These are phyloP conservation scores for Tholera decimalis DNA, from an alignment of 2,888 invertebrate species.

Conservation along the genomic window DNA sequence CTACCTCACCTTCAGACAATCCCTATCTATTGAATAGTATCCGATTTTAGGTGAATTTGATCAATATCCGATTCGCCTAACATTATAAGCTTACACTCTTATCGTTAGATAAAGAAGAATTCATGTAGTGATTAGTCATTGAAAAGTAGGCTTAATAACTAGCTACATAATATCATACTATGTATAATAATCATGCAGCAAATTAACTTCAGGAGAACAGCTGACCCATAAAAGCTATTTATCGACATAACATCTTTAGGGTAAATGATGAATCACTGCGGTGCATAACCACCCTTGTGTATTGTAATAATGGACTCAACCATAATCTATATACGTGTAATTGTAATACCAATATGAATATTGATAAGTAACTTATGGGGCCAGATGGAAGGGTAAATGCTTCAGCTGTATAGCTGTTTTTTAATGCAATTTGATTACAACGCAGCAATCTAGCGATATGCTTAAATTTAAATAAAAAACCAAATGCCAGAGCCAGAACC, in stretches of 20 bases:
- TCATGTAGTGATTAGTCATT: not conserved
- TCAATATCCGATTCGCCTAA: too few relatives aligned
- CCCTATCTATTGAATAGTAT: too few relatives aligned
- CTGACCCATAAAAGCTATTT: conserved; percentile 51
- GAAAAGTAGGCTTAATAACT: not conserved
- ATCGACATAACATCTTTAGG: conserved; percentile 61
- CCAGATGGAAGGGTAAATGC: not conserved
- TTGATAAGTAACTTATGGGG: not conserved
- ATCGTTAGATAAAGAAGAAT: too few relatives aligned
- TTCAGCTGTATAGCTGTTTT: not conserved
- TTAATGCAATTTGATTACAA: not conserved
- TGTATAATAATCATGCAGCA: conserved; percentile 32
- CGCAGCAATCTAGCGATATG: not conserved
- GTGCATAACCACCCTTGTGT: conserved; percentile 37
- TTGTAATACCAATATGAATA: conserved; percentile 20
- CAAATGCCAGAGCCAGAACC: too few relatives aligned
- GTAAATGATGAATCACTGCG: conserved; percentile 64
- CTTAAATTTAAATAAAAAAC: not conserved
- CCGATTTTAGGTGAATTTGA: too few relatives aligned
- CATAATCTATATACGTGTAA: conserved; percentile 15
- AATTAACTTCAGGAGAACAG: conserved; percentile 38
- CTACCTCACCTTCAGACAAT: too few relatives aligned
- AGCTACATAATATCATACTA: not conserved
- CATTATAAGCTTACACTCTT: too few relatives aligned
- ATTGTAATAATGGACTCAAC: conserved; percentile 23